Base-by-base conservation (phyloP, 2,113 vertebrate species). In the Tyrannus savana region DNA sequence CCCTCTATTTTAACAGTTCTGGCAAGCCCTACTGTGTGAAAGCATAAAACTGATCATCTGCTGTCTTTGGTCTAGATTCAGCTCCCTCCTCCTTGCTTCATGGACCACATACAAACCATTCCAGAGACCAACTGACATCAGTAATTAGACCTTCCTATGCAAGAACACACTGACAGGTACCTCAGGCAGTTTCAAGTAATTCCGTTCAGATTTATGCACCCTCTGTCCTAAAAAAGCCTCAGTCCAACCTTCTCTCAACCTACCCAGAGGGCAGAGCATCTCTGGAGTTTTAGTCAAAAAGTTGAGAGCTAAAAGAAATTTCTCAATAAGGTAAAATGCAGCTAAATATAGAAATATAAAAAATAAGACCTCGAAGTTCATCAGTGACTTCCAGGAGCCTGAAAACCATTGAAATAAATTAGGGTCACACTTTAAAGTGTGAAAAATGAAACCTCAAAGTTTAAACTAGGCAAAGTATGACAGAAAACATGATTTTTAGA, bases 141-240 rank as follows among this genome's bases (percentile, higher is more conserved):
- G 44, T 93, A 90, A 95, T 97, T 93, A 95, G 87, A 95, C 53
- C 93, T 49, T 77, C 82, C 90, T 64, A 75, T 3, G 3, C 42
- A 88, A 90, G 78, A 95, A 49, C 52, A 90, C 68, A 88, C 56
- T 97, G 95, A 96, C 87, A 96, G 75, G 79, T 88, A 95, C 95
- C 95, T 95, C 85, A 90, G 96, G 95, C 93, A 74, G 30, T 96
- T 96, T 90, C 64, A 88, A 91, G 72, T 83, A 55, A 56, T 93
- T 97, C 87, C 0, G 0, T 56, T 92, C 60, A 95, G 59, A 94
- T 93, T 86, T 95, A 95, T 84, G 75, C 63, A 96, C 84, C 87
- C 85, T 94, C 58, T 96, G 87, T 78, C 93, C 87, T 74, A 44
- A 94, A 95, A 94, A 93, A 77, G 55, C 64, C 14, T 67, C 35